Conservation (phyloP, 2,797 vertebrate species). For the Sciurus vulgaris region DNA sequence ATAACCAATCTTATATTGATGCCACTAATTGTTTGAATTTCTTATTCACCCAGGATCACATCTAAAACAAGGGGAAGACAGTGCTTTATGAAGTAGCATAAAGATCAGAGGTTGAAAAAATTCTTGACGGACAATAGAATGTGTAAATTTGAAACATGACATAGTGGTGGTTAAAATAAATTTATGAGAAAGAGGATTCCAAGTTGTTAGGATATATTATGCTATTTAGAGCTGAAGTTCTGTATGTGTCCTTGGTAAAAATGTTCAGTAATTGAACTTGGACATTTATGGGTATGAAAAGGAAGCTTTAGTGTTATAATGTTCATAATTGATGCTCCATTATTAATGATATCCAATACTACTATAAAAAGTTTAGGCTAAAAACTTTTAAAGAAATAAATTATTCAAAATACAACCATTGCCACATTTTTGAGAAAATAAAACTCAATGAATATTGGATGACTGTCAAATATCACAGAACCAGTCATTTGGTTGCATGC, state of each 20-base stretch:
- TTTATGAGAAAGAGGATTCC: slow-evolving; percentile 70
- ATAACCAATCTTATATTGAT: background rate
- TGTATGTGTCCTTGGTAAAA: background rate
- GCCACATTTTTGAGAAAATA: background rate
- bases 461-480: background rate
- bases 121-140: slow-evolving; percentile 56
- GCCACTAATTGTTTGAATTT: background rate
- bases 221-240: background rate
- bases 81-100: slow-evolving; percentile 69
- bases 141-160: slow-evolving; percentile 79
- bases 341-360: background rate
- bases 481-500: background rate
- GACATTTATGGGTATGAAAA: no score
- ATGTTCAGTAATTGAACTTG: background rate
- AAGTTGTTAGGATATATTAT: slow-evolving; percentile 31
- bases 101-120: slow-evolving; percentile 75
- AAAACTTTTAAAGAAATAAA: background rate
- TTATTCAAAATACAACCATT: background rate
- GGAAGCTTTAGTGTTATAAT: background rate
- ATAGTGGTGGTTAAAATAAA: slow-evolving; percentile 74
- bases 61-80: slow-evolving; percentile 61
- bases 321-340: accelerated
- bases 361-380: background rate
- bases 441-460: background rate
- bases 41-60: slow-evolving; percentile 69